These are phyloP conservation scores for Arenaria interpres DNA, from an alignment of 2,113 vertebrate species.

Conservation along the genomic window DNA sequence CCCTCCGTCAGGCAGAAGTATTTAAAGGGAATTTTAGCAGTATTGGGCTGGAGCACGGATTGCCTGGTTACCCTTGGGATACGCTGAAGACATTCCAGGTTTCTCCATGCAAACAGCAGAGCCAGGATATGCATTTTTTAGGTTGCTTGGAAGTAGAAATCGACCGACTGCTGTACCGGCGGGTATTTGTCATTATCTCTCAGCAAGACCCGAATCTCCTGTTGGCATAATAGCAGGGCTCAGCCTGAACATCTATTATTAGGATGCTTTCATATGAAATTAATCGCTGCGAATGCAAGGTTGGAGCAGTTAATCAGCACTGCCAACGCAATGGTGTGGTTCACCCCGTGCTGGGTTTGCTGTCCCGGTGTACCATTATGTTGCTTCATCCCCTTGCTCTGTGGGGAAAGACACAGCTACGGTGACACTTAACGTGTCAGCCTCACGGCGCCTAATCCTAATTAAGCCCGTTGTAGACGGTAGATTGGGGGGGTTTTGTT, in stretches of 20 bases:
- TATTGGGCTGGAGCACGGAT: not conserved
- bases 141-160: not conserved
- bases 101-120: not conserved
- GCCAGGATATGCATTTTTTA: not conserved
- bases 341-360: not conserved
- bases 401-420: not conserved
- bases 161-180: not conserved
- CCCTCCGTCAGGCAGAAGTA: not conserved
- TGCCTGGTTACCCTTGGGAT: not conserved
- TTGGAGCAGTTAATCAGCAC: constrained; percentile 5
- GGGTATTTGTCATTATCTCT: constrained; percentile 8
- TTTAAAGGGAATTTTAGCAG: not conserved
- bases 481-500: not conserved
- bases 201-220: constrained; percentile 17
- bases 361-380: not conserved
- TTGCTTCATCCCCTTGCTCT: constrained; percentile 25
- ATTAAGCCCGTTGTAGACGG: accelerated
- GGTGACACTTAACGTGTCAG: not conserved
- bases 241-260: constrained; percentile 7
- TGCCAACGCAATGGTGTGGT: not conserved
- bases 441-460: not conserved
- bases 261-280: constrained; percentile 37
- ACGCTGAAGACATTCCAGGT: accelerated
- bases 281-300: constrained; percentile 10
- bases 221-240: constrained; percentile 8